phyloP scores from a whole-genome alignment of 2,113 vertebrate species.

The Nycticorax nycticorax region DNA sequence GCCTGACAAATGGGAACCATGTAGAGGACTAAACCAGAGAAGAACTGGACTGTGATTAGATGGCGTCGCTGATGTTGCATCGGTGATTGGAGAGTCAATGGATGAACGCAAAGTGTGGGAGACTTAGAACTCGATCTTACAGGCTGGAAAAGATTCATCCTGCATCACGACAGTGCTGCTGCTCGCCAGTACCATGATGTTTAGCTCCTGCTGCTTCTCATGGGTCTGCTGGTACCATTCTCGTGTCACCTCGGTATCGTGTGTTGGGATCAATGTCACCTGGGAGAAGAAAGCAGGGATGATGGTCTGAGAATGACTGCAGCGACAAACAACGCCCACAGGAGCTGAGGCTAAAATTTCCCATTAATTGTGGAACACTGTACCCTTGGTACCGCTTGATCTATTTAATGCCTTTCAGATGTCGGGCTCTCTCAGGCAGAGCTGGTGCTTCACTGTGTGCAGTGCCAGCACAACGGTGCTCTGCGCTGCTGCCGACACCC shows the following conservation, averaged over 20 bases:
- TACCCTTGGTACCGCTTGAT: constrained; percentile 47
- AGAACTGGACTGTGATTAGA: constrained; percentile 59
- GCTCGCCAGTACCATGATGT: constrained; percentile 97
- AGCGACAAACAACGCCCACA: constrained; percentile 13
- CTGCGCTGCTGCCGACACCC: background rate
- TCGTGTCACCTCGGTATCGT: constrained; percentile 95
- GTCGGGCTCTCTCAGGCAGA: background rate
- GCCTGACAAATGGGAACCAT: constrained; percentile 56
- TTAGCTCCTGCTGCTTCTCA: constrained; percentile 95
- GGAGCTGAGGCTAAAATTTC: constrained; percentile 46
- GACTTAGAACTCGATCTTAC: constrained; percentile 98
- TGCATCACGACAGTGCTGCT: constrained; percentile 99
- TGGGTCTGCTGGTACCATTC: constrained; percentile 99
- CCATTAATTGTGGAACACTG: constrained; percentile 31
- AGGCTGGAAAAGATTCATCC: constrained; percentile 98
- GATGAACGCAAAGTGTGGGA: constrained; percentile 45
- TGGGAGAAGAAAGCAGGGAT: constrained; percentile 64
- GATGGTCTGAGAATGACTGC: constrained; percentile 8
- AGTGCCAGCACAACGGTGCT: background rate
- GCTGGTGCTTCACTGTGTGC: background rate
- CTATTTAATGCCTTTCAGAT: constrained; percentile 57
- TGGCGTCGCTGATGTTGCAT: constrained; percentile 54
- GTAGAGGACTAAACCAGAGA: constrained; percentile 50
- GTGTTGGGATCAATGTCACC: constrained; percentile 98
- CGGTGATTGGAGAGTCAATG: constrained; percentile 40